Conservation (phyloP, 2,113 vertebrate genomes). For the Seriola quinqueradiata region DNA sequence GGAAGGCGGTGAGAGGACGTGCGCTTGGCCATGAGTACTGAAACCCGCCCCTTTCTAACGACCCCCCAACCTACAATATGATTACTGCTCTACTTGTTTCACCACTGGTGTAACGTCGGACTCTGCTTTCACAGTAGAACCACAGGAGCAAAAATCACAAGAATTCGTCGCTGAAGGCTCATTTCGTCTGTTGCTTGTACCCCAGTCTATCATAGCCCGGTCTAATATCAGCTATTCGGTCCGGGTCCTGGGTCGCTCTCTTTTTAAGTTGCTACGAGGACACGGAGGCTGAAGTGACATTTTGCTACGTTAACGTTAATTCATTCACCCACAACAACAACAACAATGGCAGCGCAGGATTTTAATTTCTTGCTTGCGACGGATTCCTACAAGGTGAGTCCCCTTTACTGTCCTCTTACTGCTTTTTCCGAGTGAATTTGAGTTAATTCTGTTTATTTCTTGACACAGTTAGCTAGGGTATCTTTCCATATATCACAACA, state of each 20-base stretch:
- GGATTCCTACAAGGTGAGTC: conserved; percentile 85
- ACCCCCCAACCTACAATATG: no score
- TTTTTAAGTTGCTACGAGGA: neutral
- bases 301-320: conserved; percentile 9
- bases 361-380: conserved; percentile 85
- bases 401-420: neutral
- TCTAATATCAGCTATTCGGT: neutral
- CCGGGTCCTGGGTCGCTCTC: rapidly evolving
- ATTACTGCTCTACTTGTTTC: neutral
- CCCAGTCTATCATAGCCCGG: no score
- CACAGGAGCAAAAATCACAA: rapidly evolving
- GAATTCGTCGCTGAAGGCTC: neutral
- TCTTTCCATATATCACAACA: neutral
- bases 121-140: neutral
- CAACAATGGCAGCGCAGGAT: conserved; percentile 81
- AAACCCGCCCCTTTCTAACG: conserved; percentile 22
- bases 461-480: neutral
- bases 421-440: neutral
- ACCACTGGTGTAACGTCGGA: neutral
- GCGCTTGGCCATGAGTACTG: conserved; percentile 11
- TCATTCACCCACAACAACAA: conserved; percentile 53
- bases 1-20: conserved; percentile 22
- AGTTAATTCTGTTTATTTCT: neutral
- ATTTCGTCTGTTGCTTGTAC: neutral
- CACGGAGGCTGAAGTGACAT: conserved; percentile 13